A percentile compares a stretch with the other conserved stretches of the same genome.
Evolutionary conservation across 1,140 invertebrate genomes (phyloP).

Genomic region (Elysia chlorotica): DNA sequence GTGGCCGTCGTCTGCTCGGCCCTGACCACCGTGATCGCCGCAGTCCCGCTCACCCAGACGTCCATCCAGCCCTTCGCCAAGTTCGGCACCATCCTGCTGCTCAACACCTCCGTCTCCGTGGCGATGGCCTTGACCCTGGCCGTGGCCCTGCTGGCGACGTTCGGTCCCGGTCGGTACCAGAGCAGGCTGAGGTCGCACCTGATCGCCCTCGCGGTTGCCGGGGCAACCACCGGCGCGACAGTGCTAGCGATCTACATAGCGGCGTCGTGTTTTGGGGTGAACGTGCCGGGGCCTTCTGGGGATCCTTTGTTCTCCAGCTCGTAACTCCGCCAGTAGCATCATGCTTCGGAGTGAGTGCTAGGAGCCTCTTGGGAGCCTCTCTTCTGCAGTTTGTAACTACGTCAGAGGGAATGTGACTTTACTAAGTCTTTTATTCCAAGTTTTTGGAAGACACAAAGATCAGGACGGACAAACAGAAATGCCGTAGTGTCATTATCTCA

Average conservation of each 20-base stretch:
- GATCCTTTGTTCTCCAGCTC: constrained; percentile 40
- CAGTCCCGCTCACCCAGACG: constrained; percentile 51
- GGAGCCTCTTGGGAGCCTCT: too few relatives aligned
- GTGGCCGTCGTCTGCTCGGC: constrained; percentile 52
- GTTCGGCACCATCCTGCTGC: constrained; percentile 54
- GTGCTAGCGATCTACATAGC: constrained; percentile 38
- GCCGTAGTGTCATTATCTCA: too few relatives aligned
- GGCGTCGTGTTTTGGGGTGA: constrained; percentile 25
- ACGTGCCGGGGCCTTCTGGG: constrained; percentile 52
- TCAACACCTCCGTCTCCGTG: constrained; percentile 54
- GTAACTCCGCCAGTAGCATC: too few relatives aligned
- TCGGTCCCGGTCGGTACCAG: constrained; percentile 43
- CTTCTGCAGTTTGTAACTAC: too few relatives aligned
- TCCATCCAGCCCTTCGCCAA: constrained; percentile 52
- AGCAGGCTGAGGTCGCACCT: constrained; percentile 34
- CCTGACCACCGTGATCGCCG: constrained; percentile 54
- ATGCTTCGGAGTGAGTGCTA: too few relatives aligned
- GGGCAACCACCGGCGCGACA: constrained; percentile 24
- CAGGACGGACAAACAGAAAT: too few relatives aligned
- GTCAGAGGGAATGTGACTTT: too few relatives aligned
- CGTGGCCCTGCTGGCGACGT: constrained; percentile 38
- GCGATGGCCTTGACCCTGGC: constrained; percentile 49
- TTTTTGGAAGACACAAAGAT: too few relatives aligned
- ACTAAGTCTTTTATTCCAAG: too few relatives aligned
- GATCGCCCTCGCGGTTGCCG: constrained; percentile 32